Conservation (phyloP, 2,113 vertebrate species). For the Carollia perspicillata region DNA sequence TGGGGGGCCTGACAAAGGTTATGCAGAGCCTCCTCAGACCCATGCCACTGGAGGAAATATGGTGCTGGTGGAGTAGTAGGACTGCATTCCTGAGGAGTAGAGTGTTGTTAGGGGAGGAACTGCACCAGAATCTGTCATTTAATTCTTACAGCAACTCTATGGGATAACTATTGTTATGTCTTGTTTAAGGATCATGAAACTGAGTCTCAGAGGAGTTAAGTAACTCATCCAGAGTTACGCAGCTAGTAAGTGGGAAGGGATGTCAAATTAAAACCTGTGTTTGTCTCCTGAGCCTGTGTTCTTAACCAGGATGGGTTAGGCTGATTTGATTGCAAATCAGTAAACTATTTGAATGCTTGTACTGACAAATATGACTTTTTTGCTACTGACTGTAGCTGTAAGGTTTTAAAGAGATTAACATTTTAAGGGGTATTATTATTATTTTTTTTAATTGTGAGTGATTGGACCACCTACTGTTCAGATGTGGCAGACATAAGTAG, state of each 20-base stretch:
- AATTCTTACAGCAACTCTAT: background rate
- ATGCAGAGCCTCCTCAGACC: background rate
- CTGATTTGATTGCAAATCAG: slow-evolving; percentile 1
- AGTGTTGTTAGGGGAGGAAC: background rate
- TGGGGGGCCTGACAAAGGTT: slow-evolving; percentile 60
- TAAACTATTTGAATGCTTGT: background rate
- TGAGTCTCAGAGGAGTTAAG: background rate
- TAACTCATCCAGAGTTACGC: background rate
- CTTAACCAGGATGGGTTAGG: background rate
- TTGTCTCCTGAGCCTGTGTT: background rate
- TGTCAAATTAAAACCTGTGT: slow-evolving; percentile 2
- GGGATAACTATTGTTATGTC: background rate
- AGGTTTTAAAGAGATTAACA: background rate
- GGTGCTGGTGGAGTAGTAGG: background rate
- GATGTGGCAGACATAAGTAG: background rate
- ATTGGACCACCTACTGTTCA: background rate
- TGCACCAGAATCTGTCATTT: background rate
- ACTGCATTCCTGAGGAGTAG: background rate
- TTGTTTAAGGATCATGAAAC: background rate
- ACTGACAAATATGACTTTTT: background rate
- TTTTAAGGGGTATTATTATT: slow-evolving; percentile 14
- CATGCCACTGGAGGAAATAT: background rate
- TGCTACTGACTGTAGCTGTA: background rate
- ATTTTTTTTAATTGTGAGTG: background rate
- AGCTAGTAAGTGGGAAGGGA: background rate